Base-by-base conservation (phyloP, 2,888 invertebrate species). In the Mantis religiosa region DNA sequence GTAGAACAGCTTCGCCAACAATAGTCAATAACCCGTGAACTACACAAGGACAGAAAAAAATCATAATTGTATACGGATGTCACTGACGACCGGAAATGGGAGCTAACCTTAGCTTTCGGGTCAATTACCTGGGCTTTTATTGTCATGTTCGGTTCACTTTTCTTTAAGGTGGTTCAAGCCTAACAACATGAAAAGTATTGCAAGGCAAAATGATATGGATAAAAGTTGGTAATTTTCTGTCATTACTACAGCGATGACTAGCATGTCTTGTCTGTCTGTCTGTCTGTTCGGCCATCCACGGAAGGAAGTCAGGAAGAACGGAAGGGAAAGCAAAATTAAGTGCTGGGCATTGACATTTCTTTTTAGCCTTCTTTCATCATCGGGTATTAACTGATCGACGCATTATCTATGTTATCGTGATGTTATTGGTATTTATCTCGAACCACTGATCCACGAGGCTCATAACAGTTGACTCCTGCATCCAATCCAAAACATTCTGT, bases 211-310 rank as follows among this genome's bases (percentile, higher is more conserved):
- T 28, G 47, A 54, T 54, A 54, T 85, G 28, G 71, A 86, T 54
- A 86, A 86, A 86, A 81, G 71, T 81, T 86, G 54, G 81, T 81
- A 86, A 86, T 86, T 86, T 86, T 86, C 28, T 86, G 71, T 86
- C 86, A 86, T 86, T 86, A 86, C 86, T 27, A 20, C 54, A 71
- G 54, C 54, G 54, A 71, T 71, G 54, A 71, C 54, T 71, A 71
- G 54, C 54, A 71, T 71, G 54, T 41, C 41, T 41, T 41, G 41
- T 41, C 41, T 41, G 41, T 71, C 54, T 71, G 54, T 20, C 54
- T 71, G 25, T 14, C 1, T 71, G 54, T 14, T 14, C 54, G 54
- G 54, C 54, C 54, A 71, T 71, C 54, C 54, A 20, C 41, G 41
- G 41, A 41, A 41, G 41, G 41, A 41, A 41, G 41, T 41, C 41